Evolutionary conservation across 2,797 vertebrate genomes (phyloP), one percentile per base, ranked within the genome.

Genomic region (Parotocinclus haroldoi): DNA sequence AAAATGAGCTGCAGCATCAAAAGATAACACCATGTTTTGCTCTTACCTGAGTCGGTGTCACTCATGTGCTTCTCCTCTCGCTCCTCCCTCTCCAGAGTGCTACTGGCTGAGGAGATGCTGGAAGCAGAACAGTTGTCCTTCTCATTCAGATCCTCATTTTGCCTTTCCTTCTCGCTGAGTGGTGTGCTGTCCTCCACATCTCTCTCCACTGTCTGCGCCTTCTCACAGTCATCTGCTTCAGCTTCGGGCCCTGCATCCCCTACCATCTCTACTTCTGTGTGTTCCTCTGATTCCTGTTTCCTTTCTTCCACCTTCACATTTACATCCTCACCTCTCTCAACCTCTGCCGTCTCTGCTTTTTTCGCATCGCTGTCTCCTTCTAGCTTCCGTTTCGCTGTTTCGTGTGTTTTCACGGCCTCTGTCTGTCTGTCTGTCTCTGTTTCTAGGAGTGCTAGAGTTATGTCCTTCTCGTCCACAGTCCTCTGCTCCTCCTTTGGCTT

Each of bases 41-140:
- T 1, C 69, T 81, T 91, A 96, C 96, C 95, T 82, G 91, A 81
- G 78, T 91, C 89, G 61, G 83, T 89, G 84, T 95, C 92, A 78
- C 81, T 86, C 80, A 79, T 85, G 80, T 90, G 82, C 77, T 92
- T 95, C 85, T 94, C 93, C 81, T 96, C 95, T 68, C 93, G 91
- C 84, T 97, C 95, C 82, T 98, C 95, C 81, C 95, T 92, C 85
- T 98, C 96, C 86, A 98, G 90, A 39, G 96, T 98, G 91, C 96
- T 98, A 82, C 95, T 98, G 68, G 95, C 92, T 59, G 96, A 98
- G 0, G 96, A 98, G 89, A 98, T 93, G 89, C 96, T 98, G 83
- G 96, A 98, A 48, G 96, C 95, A 0, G 96, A 98, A 79, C 96
- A 98, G 90, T 96, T 98, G 86, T 98, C 96, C 76, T 97, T 96